phyloP scores from a whole-genome alignment of 2,888 invertebrate species.

The Labia minor region DNA sequence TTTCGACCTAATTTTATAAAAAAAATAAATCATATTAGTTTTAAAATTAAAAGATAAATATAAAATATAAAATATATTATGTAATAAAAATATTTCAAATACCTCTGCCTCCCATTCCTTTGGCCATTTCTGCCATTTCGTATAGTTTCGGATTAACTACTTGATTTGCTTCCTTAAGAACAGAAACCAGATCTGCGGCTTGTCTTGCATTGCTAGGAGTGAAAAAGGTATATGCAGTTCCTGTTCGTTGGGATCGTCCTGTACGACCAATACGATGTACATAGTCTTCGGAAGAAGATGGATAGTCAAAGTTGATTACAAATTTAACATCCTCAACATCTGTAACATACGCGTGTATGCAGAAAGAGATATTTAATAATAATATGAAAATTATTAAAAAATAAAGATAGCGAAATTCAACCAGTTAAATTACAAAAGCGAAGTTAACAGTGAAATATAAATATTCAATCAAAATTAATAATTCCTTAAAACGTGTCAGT shows the following conservation, averaged over 20 bases:
- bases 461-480: too few species aligned
- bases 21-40: background rate
- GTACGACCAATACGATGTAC: constrained; percentile 95
- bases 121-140: constrained; percentile 57
- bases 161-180: constrained; percentile 89
- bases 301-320: constrained; percentile 98
- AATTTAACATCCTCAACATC: constrained; percentile 99
- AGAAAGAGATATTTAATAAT: background rate
- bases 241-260: constrained; percentile 82
- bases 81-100: background rate
- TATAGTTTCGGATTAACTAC: constrained; percentile 80
- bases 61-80: background rate
- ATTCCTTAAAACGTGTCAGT: too few species aligned
- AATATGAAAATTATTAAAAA: background rate
- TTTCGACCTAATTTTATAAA: constrained; percentile 19
- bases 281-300: constrained; percentile 94
- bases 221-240: constrained; percentile 94
- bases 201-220: constrained; percentile 83
- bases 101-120: constrained; percentile 33
- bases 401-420: too few species aligned
- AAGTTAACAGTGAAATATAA: too few species aligned
- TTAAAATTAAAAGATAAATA: background rate
- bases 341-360: constrained; percentile 38
- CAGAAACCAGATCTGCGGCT: constrained; percentile 82
- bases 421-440: too few species aligned